A percentile compares a stretch with the other conserved stretches of the same genome.
Evolutionary conservation across 1,140 invertebrate species (phyloP).

Genomic region (Cataglyphis hispanica): DNA sequence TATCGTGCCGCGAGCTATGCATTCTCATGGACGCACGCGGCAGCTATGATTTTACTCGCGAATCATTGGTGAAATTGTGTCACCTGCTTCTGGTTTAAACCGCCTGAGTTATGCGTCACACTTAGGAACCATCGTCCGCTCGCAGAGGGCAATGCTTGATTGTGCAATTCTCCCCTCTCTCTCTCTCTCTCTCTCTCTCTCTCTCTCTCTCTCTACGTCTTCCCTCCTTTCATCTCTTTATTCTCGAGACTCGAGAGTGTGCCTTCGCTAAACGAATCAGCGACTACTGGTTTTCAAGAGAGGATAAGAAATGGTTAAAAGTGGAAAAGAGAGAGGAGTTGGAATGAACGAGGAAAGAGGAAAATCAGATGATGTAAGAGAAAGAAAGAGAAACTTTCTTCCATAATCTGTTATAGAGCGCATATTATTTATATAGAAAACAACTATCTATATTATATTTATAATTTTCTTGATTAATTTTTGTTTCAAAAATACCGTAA

Average conservation of each 20-base stretch:
- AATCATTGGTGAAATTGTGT: conserved; percentile 56
- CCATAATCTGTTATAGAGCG: neutral
- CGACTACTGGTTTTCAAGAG: conserved; percentile 27
- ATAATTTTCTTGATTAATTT: neutral
- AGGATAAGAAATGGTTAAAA: neutral
- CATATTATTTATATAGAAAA: neutral
- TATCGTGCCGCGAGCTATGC: conserved; percentile 25
- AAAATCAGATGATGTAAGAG: conserved; percentile 20
- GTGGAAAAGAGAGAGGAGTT: neutral
- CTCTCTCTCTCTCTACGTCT: neutral
- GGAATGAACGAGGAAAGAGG: conserved; percentile 36
- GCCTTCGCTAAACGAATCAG: conserved; percentile 66
- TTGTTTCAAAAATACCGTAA: neutral
- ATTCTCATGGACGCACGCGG: neutral
- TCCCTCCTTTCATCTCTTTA: conserved; percentile 15
- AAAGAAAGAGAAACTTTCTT: neutral
- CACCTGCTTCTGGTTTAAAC: conserved; percentile 48
- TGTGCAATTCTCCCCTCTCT: conserved; percentile 58
- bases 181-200: neutral
- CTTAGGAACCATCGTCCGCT: conserved; percentile 60
- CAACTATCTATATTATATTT: conserved; percentile 1
- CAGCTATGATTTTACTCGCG: conserved; percentile 1
- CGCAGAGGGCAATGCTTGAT: conserved; percentile 66
- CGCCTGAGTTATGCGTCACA: conserved; percentile 65
- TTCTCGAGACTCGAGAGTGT: conserved; percentile 42